Conservation (phyloP, 2,888 invertebrate species). For the Chloromyia formosa region DNA sequence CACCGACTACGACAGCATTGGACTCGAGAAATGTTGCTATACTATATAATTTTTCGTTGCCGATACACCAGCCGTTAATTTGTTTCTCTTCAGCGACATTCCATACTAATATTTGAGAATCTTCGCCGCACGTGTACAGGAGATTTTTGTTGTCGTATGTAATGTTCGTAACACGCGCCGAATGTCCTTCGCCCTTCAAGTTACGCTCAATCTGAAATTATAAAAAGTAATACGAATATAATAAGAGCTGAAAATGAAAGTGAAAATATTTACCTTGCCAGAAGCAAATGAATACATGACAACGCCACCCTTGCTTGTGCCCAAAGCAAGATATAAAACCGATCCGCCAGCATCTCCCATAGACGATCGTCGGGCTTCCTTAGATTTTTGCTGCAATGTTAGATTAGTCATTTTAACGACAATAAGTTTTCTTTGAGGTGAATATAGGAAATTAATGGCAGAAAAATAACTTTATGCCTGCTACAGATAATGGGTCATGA, state of each 20-base stretch:
- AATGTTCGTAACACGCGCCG: constrained; percentile 67
- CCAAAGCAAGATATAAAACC: constrained; percentile 57
- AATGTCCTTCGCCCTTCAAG: constrained; percentile 63
- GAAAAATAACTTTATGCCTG: no score
- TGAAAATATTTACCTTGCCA: constrained; percentile 56
- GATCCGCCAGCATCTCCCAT: constrained; percentile 46
- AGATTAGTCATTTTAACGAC: no score
- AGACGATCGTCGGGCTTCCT: constrained; percentile 55
- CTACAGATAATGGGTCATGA: no score
- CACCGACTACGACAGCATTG: constrained; percentile 58
- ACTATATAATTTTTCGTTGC: constrained; percentile 65
- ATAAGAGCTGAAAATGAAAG: not conserved
- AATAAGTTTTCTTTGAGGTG: no score
- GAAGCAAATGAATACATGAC: constrained; percentile 58
- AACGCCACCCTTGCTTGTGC: constrained; percentile 59
- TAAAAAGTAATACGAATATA: not conserved
- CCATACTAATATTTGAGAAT: constrained; percentile 68
- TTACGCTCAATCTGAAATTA: constrained; percentile 57
- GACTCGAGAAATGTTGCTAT: constrained; percentile 60
- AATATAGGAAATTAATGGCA: no score
- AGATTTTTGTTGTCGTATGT: constrained; percentile 65
- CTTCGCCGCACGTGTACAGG: constrained; percentile 69
- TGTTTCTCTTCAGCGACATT: constrained; percentile 62
- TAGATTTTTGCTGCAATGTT: constrained; percentile 49
- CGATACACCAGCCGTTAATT: constrained; percentile 69